Evolutionary conservation across 2,888 invertebrate species (phyloP).

Genomic region (Xestia xanthographa): DNA sequence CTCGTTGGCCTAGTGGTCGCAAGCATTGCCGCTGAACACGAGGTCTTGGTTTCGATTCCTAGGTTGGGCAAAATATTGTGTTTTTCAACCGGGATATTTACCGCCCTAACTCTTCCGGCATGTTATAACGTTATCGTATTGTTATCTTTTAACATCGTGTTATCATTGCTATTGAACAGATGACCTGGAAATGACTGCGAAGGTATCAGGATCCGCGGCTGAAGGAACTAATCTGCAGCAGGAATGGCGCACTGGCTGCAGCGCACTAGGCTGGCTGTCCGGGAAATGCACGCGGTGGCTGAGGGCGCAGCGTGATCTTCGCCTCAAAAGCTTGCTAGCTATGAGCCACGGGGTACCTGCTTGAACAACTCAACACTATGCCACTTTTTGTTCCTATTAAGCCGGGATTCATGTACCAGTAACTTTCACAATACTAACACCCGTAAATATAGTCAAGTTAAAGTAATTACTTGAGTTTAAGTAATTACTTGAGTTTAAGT

Average conservation of each 20-base stretch:
- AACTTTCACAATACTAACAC: not conserved
- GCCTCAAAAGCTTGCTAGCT: conserved; percentile 41
- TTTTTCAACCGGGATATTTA: not conserved
- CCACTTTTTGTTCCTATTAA: not conserved
- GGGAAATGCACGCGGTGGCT: conserved; percentile 59
- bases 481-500: too few species aligned
- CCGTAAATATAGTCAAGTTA: too few species aligned
- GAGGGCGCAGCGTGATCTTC: conserved; percentile 37
- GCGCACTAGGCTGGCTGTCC: conserved; percentile 62
- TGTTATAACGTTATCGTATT: not conserved
- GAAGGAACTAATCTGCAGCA: conserved; percentile 61
- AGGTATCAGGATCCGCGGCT: conserved; percentile 43
- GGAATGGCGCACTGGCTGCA: conserved; percentile 54
- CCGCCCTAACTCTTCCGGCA: not conserved
- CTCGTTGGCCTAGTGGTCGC: not conserved
- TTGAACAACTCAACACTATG: not conserved
- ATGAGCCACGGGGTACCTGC: conserved; percentile 7
- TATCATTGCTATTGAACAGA: conserved; percentile 59
- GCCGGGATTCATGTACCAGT: not conserved
- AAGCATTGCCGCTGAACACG: not conserved
- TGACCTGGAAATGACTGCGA: conserved; percentile 64
- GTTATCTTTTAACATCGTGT: not conserved
- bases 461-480: too few species aligned
- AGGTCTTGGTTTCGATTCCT: not conserved
- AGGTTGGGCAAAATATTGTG: not conserved